These are phyloP conservation scores for Hapalemur alaotrensis DNA, from an alignment of 2,797 vertebrate genomes.

Conservation along the genomic window DNA sequence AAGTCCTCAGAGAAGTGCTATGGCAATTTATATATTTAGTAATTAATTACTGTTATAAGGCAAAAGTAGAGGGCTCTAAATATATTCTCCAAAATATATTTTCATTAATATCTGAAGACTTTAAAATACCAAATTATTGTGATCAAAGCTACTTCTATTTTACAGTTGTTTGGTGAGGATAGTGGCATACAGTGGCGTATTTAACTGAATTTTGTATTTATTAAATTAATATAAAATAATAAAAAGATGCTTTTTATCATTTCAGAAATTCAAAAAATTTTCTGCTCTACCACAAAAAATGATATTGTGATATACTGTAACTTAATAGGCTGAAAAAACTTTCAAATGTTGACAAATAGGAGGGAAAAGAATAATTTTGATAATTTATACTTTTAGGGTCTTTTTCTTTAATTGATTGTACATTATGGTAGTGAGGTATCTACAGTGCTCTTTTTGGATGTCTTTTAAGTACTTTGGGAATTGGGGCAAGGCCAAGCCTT, in stretches of 20 bases:
- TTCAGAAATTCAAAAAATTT: conserved; percentile 42
- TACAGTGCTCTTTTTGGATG: conserved; percentile 43
- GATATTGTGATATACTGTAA: neutral
- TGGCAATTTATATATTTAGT: conserved; percentile 32
- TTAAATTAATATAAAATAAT: conserved; percentile 15
- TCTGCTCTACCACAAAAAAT: conserved; percentile 10
- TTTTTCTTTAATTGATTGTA: conserved; percentile 29
- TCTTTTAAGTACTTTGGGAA: conserved; percentile 40
- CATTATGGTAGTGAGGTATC: neutral
- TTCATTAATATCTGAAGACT: conserved; percentile 26
- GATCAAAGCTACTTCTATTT: conserved; percentile 11
- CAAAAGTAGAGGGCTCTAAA: neutral
- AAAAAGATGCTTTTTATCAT: neutral
- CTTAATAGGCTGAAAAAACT: neutral
- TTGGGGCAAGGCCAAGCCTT: neutral
- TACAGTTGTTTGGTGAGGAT: conserved; percentile 13
- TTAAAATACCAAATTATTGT: conserved; percentile 31
- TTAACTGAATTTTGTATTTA: conserved; percentile 47
- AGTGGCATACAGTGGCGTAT: neutral
- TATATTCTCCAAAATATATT: neutral
- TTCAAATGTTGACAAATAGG: conserved; percentile 33
- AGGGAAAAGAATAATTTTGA: conserved; percentile 5
- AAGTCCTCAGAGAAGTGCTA: conserved; percentile 37
- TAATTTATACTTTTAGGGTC: conserved; percentile 47
- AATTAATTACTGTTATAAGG: conserved; percentile 34